A percentile compares a stretch with the other conserved stretches of the same genome.
Evolutionary conservation across 1,140 invertebrate species (phyloP).

Genomic region (Drosophila persimilis): DNA sequence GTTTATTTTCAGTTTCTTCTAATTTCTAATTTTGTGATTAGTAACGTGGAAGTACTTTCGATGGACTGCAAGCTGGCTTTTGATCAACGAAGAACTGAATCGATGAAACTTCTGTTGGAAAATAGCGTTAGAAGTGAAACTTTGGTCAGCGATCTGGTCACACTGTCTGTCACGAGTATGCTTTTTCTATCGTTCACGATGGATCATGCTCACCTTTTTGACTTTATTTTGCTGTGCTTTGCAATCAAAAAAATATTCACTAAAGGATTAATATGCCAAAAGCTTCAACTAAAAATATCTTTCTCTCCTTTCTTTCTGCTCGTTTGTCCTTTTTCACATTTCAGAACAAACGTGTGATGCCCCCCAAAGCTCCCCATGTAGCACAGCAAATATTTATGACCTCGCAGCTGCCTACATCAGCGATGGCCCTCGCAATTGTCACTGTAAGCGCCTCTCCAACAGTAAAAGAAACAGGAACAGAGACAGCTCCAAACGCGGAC

Average conservation of each 20-base stretch:
- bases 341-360: constrained; percentile 83
- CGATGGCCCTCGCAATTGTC: constrained; percentile 25
- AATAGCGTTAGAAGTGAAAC: background rate
- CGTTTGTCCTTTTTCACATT: constrained; percentile 41
- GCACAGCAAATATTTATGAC: constrained; percentile 78
- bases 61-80: no score
- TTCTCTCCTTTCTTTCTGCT: constrained; percentile 10
- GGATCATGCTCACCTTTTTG: constrained; percentile 32
- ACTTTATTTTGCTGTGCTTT: constrained; percentile 55
- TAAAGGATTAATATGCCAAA: constrained; percentile 24
- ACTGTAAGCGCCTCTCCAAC: constrained; percentile 14
- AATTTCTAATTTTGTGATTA: no score
- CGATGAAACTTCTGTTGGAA: background rate
- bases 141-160: constrained; percentile 8
- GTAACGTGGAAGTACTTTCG: no score
- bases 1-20: no score
- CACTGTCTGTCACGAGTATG: constrained; percentile 29
- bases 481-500: constrained; percentile 11
- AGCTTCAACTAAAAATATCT: constrained; percentile 24
- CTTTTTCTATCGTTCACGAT: constrained; percentile 3
- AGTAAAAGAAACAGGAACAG: constrained; percentile 8
- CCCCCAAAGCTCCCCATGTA: constrained; percentile 57
- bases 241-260: constrained; percentile 51
- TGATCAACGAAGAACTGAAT: no score
- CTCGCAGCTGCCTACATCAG: constrained; percentile 45